Percentiles rank a stretch among this genome's conserved stretches.
Evolutionary conservation across 2,888 invertebrate species (phyloP).

Genomic region (Phyllotreta striolata): DNA sequence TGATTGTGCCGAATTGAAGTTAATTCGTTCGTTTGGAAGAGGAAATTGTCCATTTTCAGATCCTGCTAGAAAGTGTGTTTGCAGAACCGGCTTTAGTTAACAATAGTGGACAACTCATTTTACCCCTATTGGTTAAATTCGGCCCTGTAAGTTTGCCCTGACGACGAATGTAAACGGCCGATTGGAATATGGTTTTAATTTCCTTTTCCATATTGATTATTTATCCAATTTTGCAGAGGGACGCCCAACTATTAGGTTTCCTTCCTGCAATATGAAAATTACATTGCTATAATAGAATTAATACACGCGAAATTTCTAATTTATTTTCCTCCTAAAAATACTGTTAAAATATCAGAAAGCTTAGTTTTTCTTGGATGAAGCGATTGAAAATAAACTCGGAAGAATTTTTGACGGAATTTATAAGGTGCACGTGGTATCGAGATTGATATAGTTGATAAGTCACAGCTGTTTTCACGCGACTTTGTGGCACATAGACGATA

Average conservation of each 20-base stretch:
- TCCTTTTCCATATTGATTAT: conserved; percentile 13
- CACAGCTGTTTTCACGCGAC: conserved; percentile 9
- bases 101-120: no score
- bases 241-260: conserved; percentile 8
- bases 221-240: conserved; percentile 8
- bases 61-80: no score
- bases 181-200: conserved; percentile 11
- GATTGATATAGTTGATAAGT: conserved; percentile 14
- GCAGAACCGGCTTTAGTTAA: no score
- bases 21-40: no score
- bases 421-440: conserved; percentile 14
- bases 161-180: no score
- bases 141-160: not conserved
- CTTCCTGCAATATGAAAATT: conserved; percentile 6
- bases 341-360: conserved; percentile 1
- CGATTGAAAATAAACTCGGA: not conserved
- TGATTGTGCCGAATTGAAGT: no score
- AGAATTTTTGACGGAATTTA: conserved; percentile 3
- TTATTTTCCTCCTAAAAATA: not conserved
- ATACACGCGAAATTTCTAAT: not conserved
- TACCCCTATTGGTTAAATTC: no score
- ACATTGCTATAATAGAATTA: conserved; percentile 7
- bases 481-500: conserved; percentile 8
- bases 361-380: not conserved
- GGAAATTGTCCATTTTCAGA: no score